Percentiles rank a stretch among this genome's conserved stretches.
phyloP scores from a whole-genome alignment of 2,888 invertebrate species.

The Pandemis cinnamomeana region DNA sequence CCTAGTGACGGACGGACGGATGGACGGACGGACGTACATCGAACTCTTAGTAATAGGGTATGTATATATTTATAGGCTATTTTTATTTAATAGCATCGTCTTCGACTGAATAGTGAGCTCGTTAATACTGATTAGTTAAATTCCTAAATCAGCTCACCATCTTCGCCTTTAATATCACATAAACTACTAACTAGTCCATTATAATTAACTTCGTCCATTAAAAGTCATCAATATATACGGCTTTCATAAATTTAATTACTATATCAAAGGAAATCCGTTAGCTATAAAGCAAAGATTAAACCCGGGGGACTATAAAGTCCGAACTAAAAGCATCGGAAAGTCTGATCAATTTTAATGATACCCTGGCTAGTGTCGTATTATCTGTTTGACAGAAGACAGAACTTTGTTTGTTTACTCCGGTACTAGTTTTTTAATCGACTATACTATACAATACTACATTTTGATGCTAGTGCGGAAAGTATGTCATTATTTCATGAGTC shows the following conservation, averaged over 20 bases:
- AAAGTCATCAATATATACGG: constrained; percentile 11
- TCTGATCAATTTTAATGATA: constrained; percentile 13
- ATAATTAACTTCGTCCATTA: not conserved
- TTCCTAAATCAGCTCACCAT: not conserved
- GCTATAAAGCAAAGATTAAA: constrained; percentile 21
- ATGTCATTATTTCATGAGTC: too few relatives aligned
- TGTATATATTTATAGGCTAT: too few relatives aligned
- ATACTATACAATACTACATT: too few relatives aligned
- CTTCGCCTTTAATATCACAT: not conserved
- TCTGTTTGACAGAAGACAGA: not conserved
- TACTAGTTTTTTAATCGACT: too few relatives aligned
- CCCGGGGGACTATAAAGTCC: constrained; percentile 6
- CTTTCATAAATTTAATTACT: constrained; percentile 15
- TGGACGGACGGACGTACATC: too few relatives aligned
- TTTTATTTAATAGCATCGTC: too few relatives aligned
- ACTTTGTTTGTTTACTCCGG: not conserved
- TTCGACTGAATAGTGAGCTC: too few relatives aligned
- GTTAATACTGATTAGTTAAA: not conserved
- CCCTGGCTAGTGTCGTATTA: constrained; percentile 1
- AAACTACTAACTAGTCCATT: constrained; percentile 20
- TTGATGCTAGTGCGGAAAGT: too few relatives aligned
- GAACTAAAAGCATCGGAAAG: constrained; percentile 8
- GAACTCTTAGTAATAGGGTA: too few relatives aligned
- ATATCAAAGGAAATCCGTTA: constrained; percentile 20
- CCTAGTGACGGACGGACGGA: too few relatives aligned